Evolutionary conservation across 1,140 invertebrate species (phyloP), one percentile per base, ranked within the genome.

Genomic region (Thalassaphorura encarpata): DNA sequence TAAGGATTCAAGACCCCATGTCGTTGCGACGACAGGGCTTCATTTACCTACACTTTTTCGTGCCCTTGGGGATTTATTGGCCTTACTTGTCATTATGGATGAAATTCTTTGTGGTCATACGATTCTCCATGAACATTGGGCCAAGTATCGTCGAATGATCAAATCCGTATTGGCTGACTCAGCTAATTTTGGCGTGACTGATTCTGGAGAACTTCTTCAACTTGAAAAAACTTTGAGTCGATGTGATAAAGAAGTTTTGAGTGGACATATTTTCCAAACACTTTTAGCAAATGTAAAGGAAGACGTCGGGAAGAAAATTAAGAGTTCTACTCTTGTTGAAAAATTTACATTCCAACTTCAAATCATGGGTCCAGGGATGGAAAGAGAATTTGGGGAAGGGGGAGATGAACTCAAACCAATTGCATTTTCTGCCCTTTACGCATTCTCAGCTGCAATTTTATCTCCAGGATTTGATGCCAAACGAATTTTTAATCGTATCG

Each of bases 21-120:
- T 65, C 3, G 63, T 65, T 3, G 36, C 54, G 16, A 54, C 60
- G 28, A 36, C 53, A 1, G 58, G 56, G 33, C 3, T 62, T 3
- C 39, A 62, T 42, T 43, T 65, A 16, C 51, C 50, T 11, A 54
- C 51, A 3, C 72, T 80, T 24, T 77, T 83, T 66, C 78, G 81
- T 60, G 74, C 80, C 59, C 70, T 87, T 8, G 77, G 79, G 16
- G 77, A 83, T 66, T 66, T 87, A 19, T 75, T 88, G 24, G 69
- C 77, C n/a, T 75, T 82, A 41, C 71, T 89, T 4, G 71, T 87
- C 11, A 83, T 78, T 21, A 64, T 89, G 13, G 86, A 89, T 68
- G 78, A 81, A 70, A 71, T 89, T 16, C 74, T 89, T 28, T 73
- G 76, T 26, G 69, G 70, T 39, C 79, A 82, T 54, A 72, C 75